Base-by-base conservation (phyloP, 2,113 vertebrate genomes). In the Petromus typicus region DNA sequence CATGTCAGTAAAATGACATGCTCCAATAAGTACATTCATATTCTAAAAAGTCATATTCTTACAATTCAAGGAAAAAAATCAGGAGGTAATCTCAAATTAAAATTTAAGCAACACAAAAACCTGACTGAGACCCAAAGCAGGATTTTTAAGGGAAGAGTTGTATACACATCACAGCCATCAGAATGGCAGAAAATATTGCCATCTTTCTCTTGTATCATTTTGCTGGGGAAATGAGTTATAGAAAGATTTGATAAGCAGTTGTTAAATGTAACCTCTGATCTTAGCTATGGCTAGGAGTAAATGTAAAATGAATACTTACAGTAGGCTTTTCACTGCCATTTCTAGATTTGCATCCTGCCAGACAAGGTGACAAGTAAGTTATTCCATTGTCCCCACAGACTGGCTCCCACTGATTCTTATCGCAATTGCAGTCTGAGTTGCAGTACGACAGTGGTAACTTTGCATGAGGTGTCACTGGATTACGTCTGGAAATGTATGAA, bases 321-420 rank as follows among this genome's bases (percentile, higher is more conserved):
- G 54, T 98, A 34, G 97, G 94, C 94, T 98, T 99, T 64, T 98
- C 98, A 1, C 84, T 95, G 95, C 98, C 99, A 25, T 90, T 97
- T 1, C 98, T 98, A 79, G 87, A 32, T 17, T 94, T 97, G 64
- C 99, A 99, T 57, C 99, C 99, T 18, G 99, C 99, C 87, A 99
- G 96, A 95, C 99, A 99, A 0, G 99, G 99, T 0, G 99, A 99
- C 27, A 98, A 27, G 0, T 99, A 99, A 1, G 99, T 99, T 95
- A 99, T 92, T 67, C 99, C 98, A 3, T 99, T 99, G 83, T 98
- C 97, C 20, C 99, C 99, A 93, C 99, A 99, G 81, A 99, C 98
- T 0, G 99, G 99, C 69, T 99, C 99, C 99, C 99, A 99, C 11
- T 98, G 97, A 0, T 94, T 97, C 45, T 95, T 45, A 34, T 98